phyloP scores from a whole-genome alignment of 92 coral and sea anemone genomes.

The Blastomussa wellsi region DNA sequence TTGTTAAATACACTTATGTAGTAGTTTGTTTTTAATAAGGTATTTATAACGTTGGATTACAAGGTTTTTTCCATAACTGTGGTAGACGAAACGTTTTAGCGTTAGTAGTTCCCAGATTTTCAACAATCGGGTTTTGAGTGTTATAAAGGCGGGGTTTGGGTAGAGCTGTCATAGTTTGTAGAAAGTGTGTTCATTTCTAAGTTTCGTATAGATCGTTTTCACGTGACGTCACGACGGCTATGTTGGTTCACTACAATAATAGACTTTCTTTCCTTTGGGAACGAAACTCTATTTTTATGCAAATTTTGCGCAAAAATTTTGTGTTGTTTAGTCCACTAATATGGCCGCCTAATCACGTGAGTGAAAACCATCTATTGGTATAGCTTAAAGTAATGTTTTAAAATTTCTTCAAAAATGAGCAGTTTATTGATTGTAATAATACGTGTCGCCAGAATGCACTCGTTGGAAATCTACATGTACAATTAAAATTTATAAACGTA shows the following conservation, averaged over 20 bases:
- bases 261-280: too few species aligned
- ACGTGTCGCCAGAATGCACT: background rate
- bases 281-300: too few species aligned
- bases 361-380: too few species aligned
- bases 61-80: background rate
- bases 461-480: background rate
- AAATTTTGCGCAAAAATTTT: too few species aligned
- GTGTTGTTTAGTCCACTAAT: too few species aligned
- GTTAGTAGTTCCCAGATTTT: background rate
- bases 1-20: background rate
- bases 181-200: background rate
- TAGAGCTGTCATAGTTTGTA: background rate
- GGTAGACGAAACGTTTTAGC: background rate
- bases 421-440: background rate
- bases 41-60: conserved; percentile 12
- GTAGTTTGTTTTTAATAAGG: background rate
- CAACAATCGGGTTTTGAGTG: background rate
- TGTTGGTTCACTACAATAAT: too few species aligned
- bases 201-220: background rate
- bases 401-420: background rate
- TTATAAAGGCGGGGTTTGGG: background rate
- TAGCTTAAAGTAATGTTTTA: too few species aligned
- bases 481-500: background rate
- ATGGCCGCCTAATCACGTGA: too few species aligned
- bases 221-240: too few species aligned